Conservation (phyloP, 2,797 vertebrate species). For the Argyrosomus regius region DNA sequence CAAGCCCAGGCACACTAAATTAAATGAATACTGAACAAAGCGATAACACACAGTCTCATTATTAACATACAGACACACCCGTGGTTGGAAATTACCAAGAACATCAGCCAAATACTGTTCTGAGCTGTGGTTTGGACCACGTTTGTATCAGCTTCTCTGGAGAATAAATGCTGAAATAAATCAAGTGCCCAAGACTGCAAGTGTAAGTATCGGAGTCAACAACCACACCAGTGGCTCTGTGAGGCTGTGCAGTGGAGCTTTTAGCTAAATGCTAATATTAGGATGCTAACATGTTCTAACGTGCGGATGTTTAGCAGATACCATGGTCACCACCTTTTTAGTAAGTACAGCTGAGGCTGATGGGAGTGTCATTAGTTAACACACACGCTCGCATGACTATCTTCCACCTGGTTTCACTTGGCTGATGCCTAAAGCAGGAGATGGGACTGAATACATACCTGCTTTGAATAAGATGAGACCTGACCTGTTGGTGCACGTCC, state of each 20-base stretch:
- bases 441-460: constrained; percentile 85
- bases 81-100: constrained; percentile 6
- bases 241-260: not conserved
- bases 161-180: not conserved
- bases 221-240: not conserved
- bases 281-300: not conserved
- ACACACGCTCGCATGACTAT: not conserved
- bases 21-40: constrained; percentile 23
- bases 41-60: not conserved
- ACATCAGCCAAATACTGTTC: not conserved
- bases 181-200: not conserved
- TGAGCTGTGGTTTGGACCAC: not conserved
- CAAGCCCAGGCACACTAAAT: constrained; percentile 19
- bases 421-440: constrained; percentile 5
- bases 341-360: not conserved
- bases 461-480: constrained; percentile 97
- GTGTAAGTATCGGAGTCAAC: not conserved
- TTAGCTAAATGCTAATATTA: not conserved
- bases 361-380: not conserved
- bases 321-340: not conserved
- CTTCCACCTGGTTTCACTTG: constrained; percentile 1
- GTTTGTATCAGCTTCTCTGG: not conserved
- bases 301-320: not conserved
- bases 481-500: constrained; percentile 97
- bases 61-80: constrained; percentile 21